Evolutionary conservation across 1,140 invertebrate genomes (phyloP).

Genomic region (Drosophila auraria): DNA sequence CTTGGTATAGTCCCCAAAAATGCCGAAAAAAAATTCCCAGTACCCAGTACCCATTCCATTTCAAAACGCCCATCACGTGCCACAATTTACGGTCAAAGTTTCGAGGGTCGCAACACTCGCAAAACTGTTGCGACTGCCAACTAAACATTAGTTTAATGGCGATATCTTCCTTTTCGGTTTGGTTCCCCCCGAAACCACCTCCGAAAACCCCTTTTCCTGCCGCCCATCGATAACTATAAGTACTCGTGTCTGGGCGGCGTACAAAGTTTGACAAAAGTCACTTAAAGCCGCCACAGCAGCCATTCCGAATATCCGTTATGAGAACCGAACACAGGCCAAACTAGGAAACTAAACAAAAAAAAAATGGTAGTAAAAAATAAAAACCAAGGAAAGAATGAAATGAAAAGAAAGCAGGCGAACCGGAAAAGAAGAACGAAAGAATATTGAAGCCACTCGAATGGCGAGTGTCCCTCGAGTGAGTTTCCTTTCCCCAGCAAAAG

Average conservation of each 20-base stretch:
- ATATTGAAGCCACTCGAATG: slow-evolving; percentile 34
- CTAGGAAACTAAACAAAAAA: slow-evolving; percentile 17
- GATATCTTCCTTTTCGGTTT: slow-evolving; percentile 21
- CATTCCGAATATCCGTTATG: slow-evolving; percentile 80
- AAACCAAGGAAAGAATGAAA: slow-evolving; percentile 21
- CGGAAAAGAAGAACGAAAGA: slow-evolving; percentile 17
- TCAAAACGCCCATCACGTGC: slow-evolving; percentile 71
- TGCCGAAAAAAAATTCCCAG: slow-evolving; percentile 5
- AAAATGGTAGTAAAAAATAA: slow-evolving; percentile 9
- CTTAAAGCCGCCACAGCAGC: slow-evolving; percentile 72
- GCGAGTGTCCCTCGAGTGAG: slow-evolving; percentile 30
- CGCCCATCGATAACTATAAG: slow-evolving; percentile 72
- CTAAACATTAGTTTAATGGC: slow-evolving; percentile 82
- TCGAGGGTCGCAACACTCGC: slow-evolving; percentile 73
- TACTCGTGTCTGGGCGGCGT: slow-evolving; percentile 64
- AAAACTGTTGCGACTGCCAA: slow-evolving; percentile 79
- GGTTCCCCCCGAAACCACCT: neutral
- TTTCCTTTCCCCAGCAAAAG: slow-evolving; percentile 3
- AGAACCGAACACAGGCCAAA: slow-evolving; percentile 49
- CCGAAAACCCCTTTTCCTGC: neutral
- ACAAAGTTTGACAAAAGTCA: slow-evolving; percentile 80
- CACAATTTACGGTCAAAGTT: slow-evolving; percentile 81
- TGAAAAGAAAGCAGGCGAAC: slow-evolving; percentile 38
- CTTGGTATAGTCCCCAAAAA: slow-evolving; percentile 15
- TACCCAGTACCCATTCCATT: slow-evolving; percentile 8